Evolutionary conservation across 2,888 invertebrate species (phyloP).

Genomic region (Catotricha subobsoleta): DNA sequence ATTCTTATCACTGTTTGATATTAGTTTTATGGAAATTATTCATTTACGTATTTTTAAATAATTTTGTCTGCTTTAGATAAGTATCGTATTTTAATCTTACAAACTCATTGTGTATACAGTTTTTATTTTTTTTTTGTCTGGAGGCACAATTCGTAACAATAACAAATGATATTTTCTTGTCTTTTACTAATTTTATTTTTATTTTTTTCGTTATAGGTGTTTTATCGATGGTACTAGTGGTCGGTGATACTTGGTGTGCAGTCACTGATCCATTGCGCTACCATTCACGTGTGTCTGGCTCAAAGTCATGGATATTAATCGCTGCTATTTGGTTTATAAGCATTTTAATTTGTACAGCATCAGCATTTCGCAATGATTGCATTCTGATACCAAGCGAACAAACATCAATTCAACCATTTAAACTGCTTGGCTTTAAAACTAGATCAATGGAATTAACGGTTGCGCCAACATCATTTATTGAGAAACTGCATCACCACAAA

Average conservation of each 20-base stretch:
- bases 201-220: constrained; percentile 12
- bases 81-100: no score
- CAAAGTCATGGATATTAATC: constrained; percentile 29
- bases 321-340: constrained; percentile 28
- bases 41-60: no score
- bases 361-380: constrained; percentile 23
- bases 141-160: no score
- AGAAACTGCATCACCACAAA: no score
- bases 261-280: constrained; percentile 41
- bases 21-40: no score
- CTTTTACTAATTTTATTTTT: not conserved
- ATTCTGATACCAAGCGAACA: not conserved
- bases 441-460: not conserved
- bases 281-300: constrained; percentile 31
- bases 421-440: no score
- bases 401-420: not conserved
- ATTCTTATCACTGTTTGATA: no score
- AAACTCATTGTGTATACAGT: no score
- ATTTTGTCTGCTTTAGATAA: no score
- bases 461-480: not conserved
- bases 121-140: no score
- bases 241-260: constrained; percentile 39
- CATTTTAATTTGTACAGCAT: constrained; percentile 25
- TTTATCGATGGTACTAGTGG: constrained; percentile 26
- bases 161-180: no score